Conservation (phyloP, 2,113 vertebrate genomes). For the Chloropsis cyanopogon region DNA sequence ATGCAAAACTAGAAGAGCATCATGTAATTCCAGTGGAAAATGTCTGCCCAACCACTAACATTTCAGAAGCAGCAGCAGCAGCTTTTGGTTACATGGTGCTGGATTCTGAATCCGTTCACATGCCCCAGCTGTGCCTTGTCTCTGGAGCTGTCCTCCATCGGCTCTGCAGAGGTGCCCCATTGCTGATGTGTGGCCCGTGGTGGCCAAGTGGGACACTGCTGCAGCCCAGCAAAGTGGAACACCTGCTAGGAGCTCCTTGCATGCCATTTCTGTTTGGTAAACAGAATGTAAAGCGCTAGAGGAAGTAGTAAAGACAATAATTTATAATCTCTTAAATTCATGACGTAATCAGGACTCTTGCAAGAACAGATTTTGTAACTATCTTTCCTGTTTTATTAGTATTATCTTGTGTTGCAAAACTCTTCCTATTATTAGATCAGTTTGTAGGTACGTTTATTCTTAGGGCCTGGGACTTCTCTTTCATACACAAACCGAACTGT, state of each 20-base stretch:
- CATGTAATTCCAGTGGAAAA: not conserved
- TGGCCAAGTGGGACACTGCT: not conserved
- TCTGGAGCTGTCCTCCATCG: rapidly evolving
- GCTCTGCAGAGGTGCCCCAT: not conserved
- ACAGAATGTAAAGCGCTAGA: conserved; percentile 1
- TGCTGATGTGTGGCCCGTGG: rapidly evolving
- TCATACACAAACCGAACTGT: not conserved
- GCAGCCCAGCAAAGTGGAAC: not conserved
- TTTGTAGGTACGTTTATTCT: conserved; percentile 51
- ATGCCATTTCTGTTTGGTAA: not conserved
- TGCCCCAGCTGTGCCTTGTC: not conserved
- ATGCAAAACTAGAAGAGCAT: not conserved
- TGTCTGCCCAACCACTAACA: not conserved
- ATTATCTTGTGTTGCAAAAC: conserved; percentile 22
- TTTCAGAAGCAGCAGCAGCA: not conserved
- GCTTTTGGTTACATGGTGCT: rapidly evolving
- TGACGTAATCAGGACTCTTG: not conserved
- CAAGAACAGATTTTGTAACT: conserved; percentile 2
- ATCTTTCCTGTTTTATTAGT: conserved; percentile 37
- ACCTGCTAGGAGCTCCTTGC: not conserved
- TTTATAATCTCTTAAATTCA: not conserved
- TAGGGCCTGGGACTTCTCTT: not conserved
- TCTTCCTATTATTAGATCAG: not conserved
- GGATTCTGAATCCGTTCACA: rapidly evolving
- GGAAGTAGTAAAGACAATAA: conserved; percentile 22